phyloP scores from a whole-genome alignment of 1,140 invertebrate species.

The Magallana ariakensis region DNA sequence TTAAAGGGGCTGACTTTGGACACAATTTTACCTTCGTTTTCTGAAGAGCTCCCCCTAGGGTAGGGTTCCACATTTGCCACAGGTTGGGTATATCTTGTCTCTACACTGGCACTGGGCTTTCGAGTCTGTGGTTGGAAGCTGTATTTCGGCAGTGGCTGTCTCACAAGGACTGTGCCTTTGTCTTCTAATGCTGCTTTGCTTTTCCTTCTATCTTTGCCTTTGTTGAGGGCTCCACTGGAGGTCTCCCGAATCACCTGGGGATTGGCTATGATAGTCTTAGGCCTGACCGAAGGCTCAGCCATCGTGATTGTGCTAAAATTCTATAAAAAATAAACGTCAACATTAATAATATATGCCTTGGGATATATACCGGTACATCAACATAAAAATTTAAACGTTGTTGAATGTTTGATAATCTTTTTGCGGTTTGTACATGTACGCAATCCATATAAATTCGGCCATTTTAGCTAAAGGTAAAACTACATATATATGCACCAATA shows the following conservation, averaged over 20 bases:
- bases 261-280: constrained; percentile 1
- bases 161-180: constrained; percentile 63
- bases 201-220: constrained; percentile 3
- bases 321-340: constrained; percentile 12
- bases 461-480: too few relatives aligned
- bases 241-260: background rate
- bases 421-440: too few relatives aligned
- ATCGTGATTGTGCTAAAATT: background rate
- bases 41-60: constrained; percentile 27
- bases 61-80: constrained; percentile 40
- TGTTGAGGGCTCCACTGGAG: background rate
- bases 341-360: background rate
- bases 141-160: constrained; percentile 72
- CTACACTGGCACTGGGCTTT: background rate
- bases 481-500: too few relatives aligned
- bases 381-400: too few relatives aligned
- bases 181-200: constrained; percentile 3
- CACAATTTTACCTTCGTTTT: constrained; percentile 15
- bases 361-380: too few relatives aligned
- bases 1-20: constrained; percentile 35
- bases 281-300: background rate
- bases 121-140: constrained; percentile 62
- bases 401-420: too few relatives aligned
- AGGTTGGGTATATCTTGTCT: constrained; percentile 8
- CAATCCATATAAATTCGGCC: too few relatives aligned